Evolutionary conservation across 2,797 vertebrate genomes (phyloP), one percentile per base, ranked within the genome.

Genomic region (Tympanoctomys barrerae): DNA sequence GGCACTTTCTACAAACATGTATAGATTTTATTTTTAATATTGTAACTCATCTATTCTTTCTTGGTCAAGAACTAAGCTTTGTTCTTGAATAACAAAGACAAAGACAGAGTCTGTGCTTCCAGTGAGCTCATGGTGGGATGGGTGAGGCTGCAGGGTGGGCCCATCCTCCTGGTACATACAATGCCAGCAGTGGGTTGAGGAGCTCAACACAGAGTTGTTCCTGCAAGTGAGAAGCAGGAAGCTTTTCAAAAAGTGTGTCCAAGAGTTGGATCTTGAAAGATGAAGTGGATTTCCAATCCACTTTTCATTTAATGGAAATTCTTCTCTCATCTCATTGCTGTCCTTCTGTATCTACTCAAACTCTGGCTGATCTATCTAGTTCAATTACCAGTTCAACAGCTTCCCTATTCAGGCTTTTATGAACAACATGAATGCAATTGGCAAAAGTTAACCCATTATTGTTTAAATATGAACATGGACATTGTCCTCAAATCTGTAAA

Each of bases 11-110:
- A 49, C 26, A 61, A 46, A 46, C 16, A 46, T 19, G 31, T 49
- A n/a, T n/a, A 68, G 18, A 78, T 79, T 49, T 78, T 84, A 24
- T 61, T 84, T 24, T 52, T 88, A 83, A 42, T 36, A 59, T 11
- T 82, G 49, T 46, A 39, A 78, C 33, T 68, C 26, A 49, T 78
- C 62, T 89, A 8, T 52, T 95, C 28, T 77, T 86, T 87, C 57
- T 28, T 46, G 22, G n/a, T 79, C n/a, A 39, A 3, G 19, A 83
- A 54, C n/a, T 52, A 24, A 54, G 49, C 57, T 66, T 87, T 24
- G n/a, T 87, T 89, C 89, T 68, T 79, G 19, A 24, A 83, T 49
- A 66, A 83, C 33, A 57, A 86, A 89, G 59, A 79, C 33, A 79
- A 94, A 9, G 33, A 68, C 36, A 64, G 85, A 79, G 7, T 52